phyloP scores from a whole-genome alignment of 2,888 invertebrate genomes.

The Flabesymbios commensalis region DNA sequence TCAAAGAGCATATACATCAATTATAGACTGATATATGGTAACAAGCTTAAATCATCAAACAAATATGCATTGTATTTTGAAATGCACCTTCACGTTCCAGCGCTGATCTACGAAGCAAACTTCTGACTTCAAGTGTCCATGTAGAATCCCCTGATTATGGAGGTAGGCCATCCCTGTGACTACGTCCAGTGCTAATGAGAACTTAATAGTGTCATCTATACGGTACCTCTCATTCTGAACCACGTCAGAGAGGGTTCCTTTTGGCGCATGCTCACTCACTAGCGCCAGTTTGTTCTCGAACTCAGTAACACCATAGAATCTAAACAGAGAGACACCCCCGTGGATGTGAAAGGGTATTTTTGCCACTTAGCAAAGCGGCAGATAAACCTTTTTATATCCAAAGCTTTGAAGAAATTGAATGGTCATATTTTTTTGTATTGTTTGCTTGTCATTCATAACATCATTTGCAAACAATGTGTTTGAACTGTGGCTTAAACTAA shows the following conservation, averaged over 20 bases:
- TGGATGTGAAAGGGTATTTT: no score
- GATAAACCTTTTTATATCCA: no score
- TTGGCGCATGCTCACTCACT: slow-evolving; percentile 45
- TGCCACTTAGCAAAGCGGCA: no score
- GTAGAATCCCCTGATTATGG: slow-evolving; percentile 47
- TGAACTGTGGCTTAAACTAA: no score
- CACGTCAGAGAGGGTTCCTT: slow-evolving; percentile 48
- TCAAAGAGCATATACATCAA: no score
- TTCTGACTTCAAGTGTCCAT: slow-evolving; percentile 47
- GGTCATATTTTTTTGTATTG: no score
- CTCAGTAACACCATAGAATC: slow-evolving; percentile 49
- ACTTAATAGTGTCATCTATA: slow-evolving; percentile 45
- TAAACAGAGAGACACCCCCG: no score
- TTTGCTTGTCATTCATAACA: no score
- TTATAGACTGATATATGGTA: no score
- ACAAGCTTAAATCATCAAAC: no score
- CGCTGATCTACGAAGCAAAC: slow-evolving; percentile 49
- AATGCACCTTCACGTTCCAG: slow-evolving; percentile 54
- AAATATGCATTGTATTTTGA: no score
- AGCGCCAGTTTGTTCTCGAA: slow-evolving; percentile 36
- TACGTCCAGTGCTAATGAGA: slow-evolving; percentile 45
- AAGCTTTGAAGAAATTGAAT: no score
- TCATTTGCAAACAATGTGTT: background rate
- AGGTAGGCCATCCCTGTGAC: slow-evolving; percentile 46
- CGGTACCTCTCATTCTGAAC: slow-evolving; percentile 46